Conservation (phyloP, 35 echinoderm and acorn worm species). For the Heliocidaris tuberculata region DNA sequence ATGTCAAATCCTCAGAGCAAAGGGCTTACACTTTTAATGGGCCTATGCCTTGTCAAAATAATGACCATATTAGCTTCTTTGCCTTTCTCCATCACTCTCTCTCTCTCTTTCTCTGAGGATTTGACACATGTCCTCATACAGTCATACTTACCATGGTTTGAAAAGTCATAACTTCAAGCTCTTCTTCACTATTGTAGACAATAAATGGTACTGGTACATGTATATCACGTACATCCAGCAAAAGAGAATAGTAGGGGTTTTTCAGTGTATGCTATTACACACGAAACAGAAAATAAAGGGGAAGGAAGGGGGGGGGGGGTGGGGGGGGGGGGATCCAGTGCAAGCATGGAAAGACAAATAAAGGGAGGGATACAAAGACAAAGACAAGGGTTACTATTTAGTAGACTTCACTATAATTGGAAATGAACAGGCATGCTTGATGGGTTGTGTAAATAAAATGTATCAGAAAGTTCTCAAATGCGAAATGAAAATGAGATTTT, state of each 20-base stretch:
- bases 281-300: not conserved
- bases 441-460: not conserved
- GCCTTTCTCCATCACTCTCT: not conserved
- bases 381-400: not conserved
- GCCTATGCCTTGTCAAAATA: not conserved
- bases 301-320: not conserved
- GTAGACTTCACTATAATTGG: not conserved
- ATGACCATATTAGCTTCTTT: not conserved
- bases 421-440: not conserved
- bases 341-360: not conserved
- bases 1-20: not conserved
- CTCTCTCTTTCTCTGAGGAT: not conserved
- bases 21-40: not conserved
- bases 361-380: not conserved
- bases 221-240: constrained; percentile 27
- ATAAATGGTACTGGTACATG: not conserved
- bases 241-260: not conserved
- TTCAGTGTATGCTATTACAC: constrained; percentile 8
- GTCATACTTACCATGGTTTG: constrained; percentile 18
- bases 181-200: constrained; percentile 40
- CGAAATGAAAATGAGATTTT: not conserved
- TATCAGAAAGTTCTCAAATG: not conserved
- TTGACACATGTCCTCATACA: not conserved
- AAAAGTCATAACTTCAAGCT: constrained; percentile 6
- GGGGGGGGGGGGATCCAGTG: not conserved